Evolutionary conservation across 1,140 invertebrate genomes (phyloP).

Genomic region (Pseudomyrmex gracilis): DNA sequence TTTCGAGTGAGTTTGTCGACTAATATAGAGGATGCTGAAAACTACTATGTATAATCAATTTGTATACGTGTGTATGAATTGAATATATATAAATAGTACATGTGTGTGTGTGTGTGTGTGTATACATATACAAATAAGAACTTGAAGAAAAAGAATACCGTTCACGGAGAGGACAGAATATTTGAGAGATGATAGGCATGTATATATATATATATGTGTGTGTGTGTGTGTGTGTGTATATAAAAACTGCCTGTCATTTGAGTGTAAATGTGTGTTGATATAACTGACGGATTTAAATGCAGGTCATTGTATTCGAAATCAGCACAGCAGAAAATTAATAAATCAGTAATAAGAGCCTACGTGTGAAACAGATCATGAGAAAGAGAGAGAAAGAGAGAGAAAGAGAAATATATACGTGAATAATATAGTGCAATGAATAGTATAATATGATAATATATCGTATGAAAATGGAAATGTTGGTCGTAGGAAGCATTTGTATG

Average conservation of each 20-base stretch:
- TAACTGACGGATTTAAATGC: slow-evolving; percentile 53
- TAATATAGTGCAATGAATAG: slow-evolving; percentile 61
- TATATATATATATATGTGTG: slow-evolving; percentile 7
- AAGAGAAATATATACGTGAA: slow-evolving; percentile 30
- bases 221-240: no score
- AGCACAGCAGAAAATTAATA: slow-evolving; percentile 58
- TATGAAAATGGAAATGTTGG: slow-evolving; percentile 38
- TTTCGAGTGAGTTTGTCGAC: not conserved
- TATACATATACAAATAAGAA: not conserved
- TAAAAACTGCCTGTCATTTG: not conserved
- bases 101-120: not conserved
- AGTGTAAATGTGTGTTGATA: slow-evolving; percentile 9
- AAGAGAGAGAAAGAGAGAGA: not conserved
- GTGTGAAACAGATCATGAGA: slow-evolving; percentile 46
- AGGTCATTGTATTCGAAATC: slow-evolving; percentile 49
- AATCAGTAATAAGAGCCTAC: slow-evolving; percentile 61
- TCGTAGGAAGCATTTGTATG: slow-evolving; percentile 44
- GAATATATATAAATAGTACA: not conserved
- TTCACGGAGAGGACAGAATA: no score
- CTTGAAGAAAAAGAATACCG: no score
- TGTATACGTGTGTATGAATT: slow-evolving; percentile 1
- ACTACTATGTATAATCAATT: slow-evolving; percentile 61
- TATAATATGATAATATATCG: slow-evolving; percentile 20
- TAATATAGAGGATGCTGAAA: slow-evolving; percentile 49
- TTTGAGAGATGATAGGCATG: no score